Evolutionary conservation across 92 coral and sea anemone species (phyloP), one percentile per base, ranked within the genome.

Genomic region (Montipora capitata): DNA sequence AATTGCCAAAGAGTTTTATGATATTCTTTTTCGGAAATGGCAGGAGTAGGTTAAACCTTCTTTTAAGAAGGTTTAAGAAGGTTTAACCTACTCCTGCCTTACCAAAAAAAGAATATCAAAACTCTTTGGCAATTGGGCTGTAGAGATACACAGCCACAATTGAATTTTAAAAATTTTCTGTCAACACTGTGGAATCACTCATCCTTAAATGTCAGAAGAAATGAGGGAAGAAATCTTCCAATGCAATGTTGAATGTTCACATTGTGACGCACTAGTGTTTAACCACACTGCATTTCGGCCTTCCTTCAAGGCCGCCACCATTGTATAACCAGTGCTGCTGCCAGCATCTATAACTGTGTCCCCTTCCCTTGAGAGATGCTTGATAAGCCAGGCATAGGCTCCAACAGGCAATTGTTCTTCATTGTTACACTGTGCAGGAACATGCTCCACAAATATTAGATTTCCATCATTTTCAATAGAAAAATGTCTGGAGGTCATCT

Each of bases 311-410:
- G 79, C 79, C 42, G 79, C 63, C 79, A 74, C 64, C 12, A 0
- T 18, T 12, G 79, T 63, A 74, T 45, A 16, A 27, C 79, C 79
- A 44, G n/a, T 74, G 59, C 14, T 45, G 79, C 61, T 74, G 59
- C 13, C 12, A 51, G 42, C 63, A 74, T 74, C 79, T 5, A 44
- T 39, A 7, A 74, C 65, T 4, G 79, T 51, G 15, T 20, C 79
- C 41, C 79, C 79, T 20, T 74, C 79, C 38, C 63, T 74, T 17
- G 43, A 74, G 7, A 74, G 79, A 3, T 74, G 59, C 39, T 74
- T 74, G 6, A 74, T 63, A n/a, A 74, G 79, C 79, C 79, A 74
- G 15, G 63, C 51, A 40, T 74, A 74, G 63, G 79, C 79, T 3
- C 18, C 63, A 8, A 74, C 41, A 74, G 63, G 42, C 20, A 74